Evolutionary conservation across 2,888 invertebrate species (phyloP), one percentile per base, ranked within the genome.

Genomic region (Eristalis intricaria): DNA sequence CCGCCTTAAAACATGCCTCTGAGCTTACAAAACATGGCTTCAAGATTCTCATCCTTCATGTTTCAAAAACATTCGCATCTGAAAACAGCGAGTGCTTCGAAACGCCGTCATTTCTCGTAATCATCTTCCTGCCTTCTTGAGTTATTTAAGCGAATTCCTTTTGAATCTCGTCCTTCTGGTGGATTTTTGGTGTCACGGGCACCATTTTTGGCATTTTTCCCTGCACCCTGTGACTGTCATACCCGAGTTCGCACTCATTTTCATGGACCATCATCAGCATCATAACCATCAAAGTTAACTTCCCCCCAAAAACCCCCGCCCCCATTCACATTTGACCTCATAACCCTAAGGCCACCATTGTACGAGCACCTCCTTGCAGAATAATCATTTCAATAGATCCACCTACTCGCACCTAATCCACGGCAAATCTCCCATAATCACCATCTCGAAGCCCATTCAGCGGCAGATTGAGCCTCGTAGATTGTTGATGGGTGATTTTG

Each of bases 401-500:
- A 50, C 29, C 29, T 26, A 50, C 50, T 58, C 58, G 19, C 40
- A 4, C 26, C 11, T 29, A 19, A 19, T 61, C 50, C 50, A 50
- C 50, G 50, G 50, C 50, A 65, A 58, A 75, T 58, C 50, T 65
- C 26, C 19, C 56, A 29, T 22, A 76, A 66, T 26, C 38, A 75
- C 66, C 29, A 26, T 60, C 32, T 61, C 13, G 43, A 68, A 60
- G 65, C 60, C 71, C 19, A 74, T 80, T 74, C 38, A 63, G 19
- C 29, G 15, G 22, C 56, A 19, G 68, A 68, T 68, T 58, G 61
- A 50, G 5, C 35, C 50, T 2, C 50, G 19, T 50, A 50, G 50
- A 50, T n/a, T 58, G 29, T 75, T 61, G 63, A 66, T 22, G 64
- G 69, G 64, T 26, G 69, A 78, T 77, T 38, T 63, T 38, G 38